phyloP scores from a whole-genome alignment of 2,797 vertebrate genomes.

The Pogonophryne albipinna region DNA sequence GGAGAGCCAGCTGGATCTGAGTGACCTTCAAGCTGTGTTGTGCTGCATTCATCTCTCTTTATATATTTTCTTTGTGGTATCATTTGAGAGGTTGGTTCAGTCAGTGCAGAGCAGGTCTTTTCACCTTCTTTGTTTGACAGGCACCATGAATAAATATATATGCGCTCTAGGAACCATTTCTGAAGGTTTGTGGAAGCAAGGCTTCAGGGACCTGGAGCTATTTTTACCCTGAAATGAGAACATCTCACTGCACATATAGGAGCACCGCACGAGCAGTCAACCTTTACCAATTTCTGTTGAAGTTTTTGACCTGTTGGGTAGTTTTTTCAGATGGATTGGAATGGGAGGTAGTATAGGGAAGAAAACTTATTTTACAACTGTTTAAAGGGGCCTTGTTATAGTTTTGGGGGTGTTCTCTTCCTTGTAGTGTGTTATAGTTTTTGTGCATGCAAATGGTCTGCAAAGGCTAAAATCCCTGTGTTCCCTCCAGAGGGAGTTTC shows the following conservation, averaged over 20 bases:
- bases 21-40: conserved; percentile 35
- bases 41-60: conserved; percentile 20
- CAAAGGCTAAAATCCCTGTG: no score
- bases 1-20: conserved; percentile 1
- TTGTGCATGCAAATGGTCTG: no score
- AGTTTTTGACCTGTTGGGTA: not conserved
- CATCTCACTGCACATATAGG: not conserved
- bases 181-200: conserved; percentile 8
- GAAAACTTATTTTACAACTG: no score
- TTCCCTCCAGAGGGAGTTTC: no score
- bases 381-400: no score
- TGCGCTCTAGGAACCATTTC: conserved; percentile 28
- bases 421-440: no score
- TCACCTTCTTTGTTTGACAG: conserved; percentile 52
- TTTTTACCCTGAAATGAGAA: conserved; percentile 33
- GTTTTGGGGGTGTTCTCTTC: no score
- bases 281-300: not conserved
- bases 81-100: conserved; percentile 5
- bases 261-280: not conserved
- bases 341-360: not conserved
- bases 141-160: conserved; percentile 48
- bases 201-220: conserved; percentile 6
- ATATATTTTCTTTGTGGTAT: conserved; percentile 17
- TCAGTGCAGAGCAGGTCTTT: conserved; percentile 9
- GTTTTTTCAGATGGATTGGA: not conserved